phyloP scores from a whole-genome alignment of 1,140 invertebrate species.

The Spodoptera frugiperda region DNA sequence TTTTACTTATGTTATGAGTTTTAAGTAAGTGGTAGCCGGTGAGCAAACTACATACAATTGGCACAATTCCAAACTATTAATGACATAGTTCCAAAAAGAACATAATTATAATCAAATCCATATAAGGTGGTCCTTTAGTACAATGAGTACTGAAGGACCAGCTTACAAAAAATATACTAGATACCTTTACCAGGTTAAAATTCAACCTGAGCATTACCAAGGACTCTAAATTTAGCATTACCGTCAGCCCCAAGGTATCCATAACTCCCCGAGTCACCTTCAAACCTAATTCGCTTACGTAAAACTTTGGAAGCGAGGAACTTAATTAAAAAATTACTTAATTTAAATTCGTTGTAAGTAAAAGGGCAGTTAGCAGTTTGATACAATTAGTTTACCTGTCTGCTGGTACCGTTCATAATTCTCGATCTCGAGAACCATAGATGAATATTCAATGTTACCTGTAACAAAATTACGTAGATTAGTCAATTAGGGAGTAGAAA shows the following conservation, averaged over 20 bases:
- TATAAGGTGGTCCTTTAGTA: no score
- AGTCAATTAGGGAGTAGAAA: neutral
- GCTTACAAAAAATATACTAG: neutral
- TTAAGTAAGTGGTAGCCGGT: no score
- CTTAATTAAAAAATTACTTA: slow-evolving; percentile 47
- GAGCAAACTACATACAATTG: no score
- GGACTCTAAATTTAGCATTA: slow-evolving; percentile 17
- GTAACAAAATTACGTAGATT: slow-evolving; percentile 43
- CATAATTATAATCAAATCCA: no score
- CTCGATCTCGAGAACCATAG: neutral
- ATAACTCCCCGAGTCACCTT: slow-evolving; percentile 21
- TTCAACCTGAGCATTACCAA: neutral
- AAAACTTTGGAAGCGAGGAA: slow-evolving; percentile 22
- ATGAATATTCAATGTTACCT: slow-evolving; percentile 48
- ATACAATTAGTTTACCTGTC: slow-evolving; percentile 45
- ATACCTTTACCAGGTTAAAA: neutral
- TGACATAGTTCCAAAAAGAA: no score
- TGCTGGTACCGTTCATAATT: slow-evolving; percentile 17
- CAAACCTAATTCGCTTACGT: slow-evolving; percentile 13
- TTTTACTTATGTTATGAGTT: no score
- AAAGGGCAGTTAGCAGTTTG: slow-evolving; percentile 43
- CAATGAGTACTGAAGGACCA: no score
- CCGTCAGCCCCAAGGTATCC: neutral
- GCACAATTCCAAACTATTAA: no score
- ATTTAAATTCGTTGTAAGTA: slow-evolving; percentile 41